Evolutionary conservation across 1,140 invertebrate species (phyloP).

Genomic region (Lerema accius): DNA sequence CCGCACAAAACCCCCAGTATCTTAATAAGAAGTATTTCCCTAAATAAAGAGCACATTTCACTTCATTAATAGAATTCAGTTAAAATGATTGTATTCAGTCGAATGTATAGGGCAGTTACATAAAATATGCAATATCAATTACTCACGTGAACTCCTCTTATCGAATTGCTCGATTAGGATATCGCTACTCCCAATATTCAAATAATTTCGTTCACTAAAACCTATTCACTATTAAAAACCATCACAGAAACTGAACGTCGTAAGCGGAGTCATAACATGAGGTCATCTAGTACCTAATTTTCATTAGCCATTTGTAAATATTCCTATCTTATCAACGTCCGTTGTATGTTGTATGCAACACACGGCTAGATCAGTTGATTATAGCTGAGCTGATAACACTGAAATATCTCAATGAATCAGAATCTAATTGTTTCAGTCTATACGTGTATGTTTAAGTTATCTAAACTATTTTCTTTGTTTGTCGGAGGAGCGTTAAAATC

Average conservation of each 20-base stretch:
- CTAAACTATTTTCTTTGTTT: constrained; percentile 29
- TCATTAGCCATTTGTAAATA: constrained; percentile 28
- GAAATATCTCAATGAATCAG: constrained; percentile 19
- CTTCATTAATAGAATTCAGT: too few species aligned
- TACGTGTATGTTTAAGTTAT: constrained; percentile 24
- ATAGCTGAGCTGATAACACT: constrained; percentile 10
- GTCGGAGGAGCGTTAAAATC: constrained; percentile 3
- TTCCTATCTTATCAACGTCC: constrained; percentile 19
- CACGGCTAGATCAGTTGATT: background rate
- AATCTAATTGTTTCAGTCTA: constrained; percentile 26
- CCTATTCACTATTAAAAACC: background rate
- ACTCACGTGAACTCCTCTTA: constrained; percentile 17
- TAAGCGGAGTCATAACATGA: constrained; percentile 2
- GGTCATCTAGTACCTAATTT: constrained; percentile 24
- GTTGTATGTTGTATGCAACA: background rate
- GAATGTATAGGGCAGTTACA: too few species aligned
- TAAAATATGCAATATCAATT: too few species aligned
- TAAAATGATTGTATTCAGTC: too few species aligned
- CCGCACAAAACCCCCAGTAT: too few species aligned
- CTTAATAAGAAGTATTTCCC: too few species aligned
- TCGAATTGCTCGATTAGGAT: background rate
- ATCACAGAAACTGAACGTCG: constrained; percentile 11
- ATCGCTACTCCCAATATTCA: constrained; percentile 9
- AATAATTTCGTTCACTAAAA: background rate
- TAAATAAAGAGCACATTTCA: too few species aligned